These are phyloP conservation scores for Popillia japonica DNA, from an alignment of 1,140 invertebrate species.

Conservation along the genomic window DNA sequence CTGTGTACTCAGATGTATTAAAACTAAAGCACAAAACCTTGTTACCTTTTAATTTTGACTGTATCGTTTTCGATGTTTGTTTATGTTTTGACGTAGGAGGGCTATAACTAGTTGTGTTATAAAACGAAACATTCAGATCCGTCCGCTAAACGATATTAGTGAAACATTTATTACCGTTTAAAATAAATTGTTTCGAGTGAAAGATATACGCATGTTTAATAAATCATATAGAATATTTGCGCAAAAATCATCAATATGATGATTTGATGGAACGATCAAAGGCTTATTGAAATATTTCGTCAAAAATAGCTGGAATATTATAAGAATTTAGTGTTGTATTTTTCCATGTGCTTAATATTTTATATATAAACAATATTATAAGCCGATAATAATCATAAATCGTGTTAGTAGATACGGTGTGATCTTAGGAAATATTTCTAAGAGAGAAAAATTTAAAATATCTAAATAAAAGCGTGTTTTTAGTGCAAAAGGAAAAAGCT, in stretches of 20 bases:
- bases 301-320: neutral
- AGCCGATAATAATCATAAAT: too few species aligned
- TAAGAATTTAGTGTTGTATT: neutral
- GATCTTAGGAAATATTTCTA: too few species aligned
- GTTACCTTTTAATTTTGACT: neutral
- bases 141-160: neutral
- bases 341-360: neutral
- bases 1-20: neutral
- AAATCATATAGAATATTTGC: neutral
- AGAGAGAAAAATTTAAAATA: too few species aligned
- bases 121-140: neutral
- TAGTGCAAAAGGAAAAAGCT: too few species aligned
- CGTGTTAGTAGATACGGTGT: too few species aligned
- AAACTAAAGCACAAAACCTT: neutral
- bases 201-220: neutral
- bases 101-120: neutral
- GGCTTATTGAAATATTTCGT: neutral
- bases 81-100: neutral
- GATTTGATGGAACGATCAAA: neutral
- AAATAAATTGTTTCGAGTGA: neutral
- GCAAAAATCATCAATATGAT: neutral
- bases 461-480: too few species aligned
- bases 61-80: neutral
- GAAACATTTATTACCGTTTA: neutral
- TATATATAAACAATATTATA: neutral